A percentile compares a stretch with the other conserved stretches of the same genome.
These are phyloP conservation scores for Geopemphigus sp. DNA, from an alignment of 1,140 invertebrate genomes.

Conservation along the genomic window DNA sequence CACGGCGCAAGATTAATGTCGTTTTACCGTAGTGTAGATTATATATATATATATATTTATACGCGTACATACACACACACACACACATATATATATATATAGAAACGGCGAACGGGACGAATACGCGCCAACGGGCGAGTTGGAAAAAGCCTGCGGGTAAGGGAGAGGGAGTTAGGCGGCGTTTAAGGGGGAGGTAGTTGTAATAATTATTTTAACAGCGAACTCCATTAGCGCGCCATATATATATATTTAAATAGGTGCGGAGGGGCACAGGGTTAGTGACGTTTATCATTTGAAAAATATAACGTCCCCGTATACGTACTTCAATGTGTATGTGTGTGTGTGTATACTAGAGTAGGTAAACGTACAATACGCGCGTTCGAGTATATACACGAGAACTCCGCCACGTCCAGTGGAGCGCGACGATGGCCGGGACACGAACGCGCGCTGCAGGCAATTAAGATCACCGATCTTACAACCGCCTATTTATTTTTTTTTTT, in stretches of 20 bases:
- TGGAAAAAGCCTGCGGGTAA: no score
- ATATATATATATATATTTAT: background rate
- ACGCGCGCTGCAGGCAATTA: slow-evolving; percentile 30
- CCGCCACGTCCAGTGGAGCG: background rate
- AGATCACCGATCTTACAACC: slow-evolving; percentile 43
- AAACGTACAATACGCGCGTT: background rate
- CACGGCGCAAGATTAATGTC: slow-evolving; percentile 45
- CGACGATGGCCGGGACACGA: background rate
- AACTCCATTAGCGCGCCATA: slow-evolving; percentile 39
- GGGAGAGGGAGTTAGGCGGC: background rate
- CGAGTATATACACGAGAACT: background rate
- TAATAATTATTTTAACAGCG: slow-evolving; percentile 50
- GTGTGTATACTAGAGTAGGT: background rate
- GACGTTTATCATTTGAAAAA: slow-evolving; percentile 48
- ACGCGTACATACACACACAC: background rate
- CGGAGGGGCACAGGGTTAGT: background rate
- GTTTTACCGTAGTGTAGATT: background rate
- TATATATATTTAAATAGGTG: background rate
- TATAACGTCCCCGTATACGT: slow-evolving; percentile 11
- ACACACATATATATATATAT: background rate
- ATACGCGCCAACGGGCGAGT: no score
- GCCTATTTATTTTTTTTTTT: slow-evolving; percentile 2
- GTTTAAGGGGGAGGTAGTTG: slow-evolving; percentile 8
- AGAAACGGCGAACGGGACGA: background rate
- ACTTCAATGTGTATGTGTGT: background rate